A percentile compares a stretch with the other conserved stretches of the same genome.
These are phyloP conservation scores for Melanotaenia nigrans DNA, from an alignment of 2,797 vertebrate genomes.

Conservation along the genomic window DNA sequence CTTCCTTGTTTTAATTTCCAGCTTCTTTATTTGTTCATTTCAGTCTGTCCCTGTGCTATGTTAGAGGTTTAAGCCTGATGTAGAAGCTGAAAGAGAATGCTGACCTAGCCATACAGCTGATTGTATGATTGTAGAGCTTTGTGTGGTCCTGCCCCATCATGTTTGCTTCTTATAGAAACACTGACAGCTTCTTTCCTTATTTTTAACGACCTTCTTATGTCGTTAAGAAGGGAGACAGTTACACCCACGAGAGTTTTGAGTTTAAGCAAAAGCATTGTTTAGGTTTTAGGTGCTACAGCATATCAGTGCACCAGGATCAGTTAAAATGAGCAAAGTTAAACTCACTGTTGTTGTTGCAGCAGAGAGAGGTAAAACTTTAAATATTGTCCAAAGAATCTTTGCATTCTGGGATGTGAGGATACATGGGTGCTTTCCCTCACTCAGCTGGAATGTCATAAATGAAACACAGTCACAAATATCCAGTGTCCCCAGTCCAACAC, in stretches of 20 bases:
- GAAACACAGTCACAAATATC: slow-evolving; percentile 65
- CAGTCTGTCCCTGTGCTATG: slow-evolving; percentile 43
- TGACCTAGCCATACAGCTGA: slow-evolving; percentile 56
- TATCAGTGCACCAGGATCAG: slow-evolving; percentile 16
- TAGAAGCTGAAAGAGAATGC: slow-evolving; percentile 66
- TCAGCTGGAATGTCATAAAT: slow-evolving; percentile 52
- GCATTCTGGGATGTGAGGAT: slow-evolving; percentile 36
- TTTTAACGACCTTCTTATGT: slow-evolving; percentile 43
- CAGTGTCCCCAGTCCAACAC: slow-evolving; percentile 38
- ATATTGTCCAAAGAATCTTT: slow-evolving; percentile 7
- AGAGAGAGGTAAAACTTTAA: background rate
- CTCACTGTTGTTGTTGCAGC: slow-evolving; percentile 11
- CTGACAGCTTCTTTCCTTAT: slow-evolving; percentile 2
- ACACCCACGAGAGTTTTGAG: slow-evolving; percentile 18
- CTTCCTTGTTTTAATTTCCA: slow-evolving; percentile 50
- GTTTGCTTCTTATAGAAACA: slow-evolving; percentile 22
- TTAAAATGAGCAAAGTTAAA: slow-evolving; percentile 22
- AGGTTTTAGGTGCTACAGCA: slow-evolving; percentile 28
- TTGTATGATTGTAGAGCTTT: slow-evolving; percentile 51
- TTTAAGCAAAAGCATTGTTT: slow-evolving; percentile 27
- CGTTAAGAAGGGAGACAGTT: slow-evolving; percentile 37
- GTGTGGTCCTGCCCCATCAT: slow-evolving; percentile 44
- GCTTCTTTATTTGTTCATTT: slow-evolving; percentile 40
- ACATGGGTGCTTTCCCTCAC: slow-evolving; percentile 44
- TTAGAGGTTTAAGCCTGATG: slow-evolving; percentile 55